Evolutionary conservation across 2,888 invertebrate species (phyloP).

Genomic region (Eupsilia transversa): DNA sequence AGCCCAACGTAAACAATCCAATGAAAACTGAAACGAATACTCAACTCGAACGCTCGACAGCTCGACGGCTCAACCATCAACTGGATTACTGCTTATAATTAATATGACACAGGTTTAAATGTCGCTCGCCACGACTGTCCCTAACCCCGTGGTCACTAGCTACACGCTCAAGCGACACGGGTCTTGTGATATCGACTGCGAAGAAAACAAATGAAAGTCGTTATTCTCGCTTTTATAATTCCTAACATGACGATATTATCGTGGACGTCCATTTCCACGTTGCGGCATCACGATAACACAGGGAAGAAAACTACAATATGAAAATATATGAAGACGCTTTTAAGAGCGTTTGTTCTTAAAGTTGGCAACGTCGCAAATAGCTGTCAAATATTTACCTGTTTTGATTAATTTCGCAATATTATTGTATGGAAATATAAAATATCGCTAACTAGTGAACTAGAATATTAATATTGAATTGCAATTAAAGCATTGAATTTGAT

Average conservation of each 20-base stretch:
- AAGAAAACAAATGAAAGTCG: not conserved
- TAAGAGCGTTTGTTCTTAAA: too few relatives aligned
- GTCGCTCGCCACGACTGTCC: not conserved
- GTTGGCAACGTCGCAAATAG: too few relatives aligned
- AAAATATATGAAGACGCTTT: not conserved
- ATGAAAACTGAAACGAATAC: slow-evolving; percentile 55
- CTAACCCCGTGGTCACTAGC: not conserved
- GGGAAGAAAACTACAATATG: not conserved
- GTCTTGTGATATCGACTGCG: not conserved
- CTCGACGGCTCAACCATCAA: slow-evolving; percentile 25
- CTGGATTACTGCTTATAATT: slow-evolving; percentile 52
- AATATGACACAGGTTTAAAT: slow-evolving; percentile 35
- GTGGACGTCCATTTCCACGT: not conserved
- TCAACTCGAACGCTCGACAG: slow-evolving; percentile 27
- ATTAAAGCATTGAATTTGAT: too few relatives aligned
- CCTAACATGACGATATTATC: not conserved
- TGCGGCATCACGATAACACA: not conserved
- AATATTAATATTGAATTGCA: too few relatives aligned
- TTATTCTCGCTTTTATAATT: not conserved
- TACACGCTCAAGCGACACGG: not conserved
- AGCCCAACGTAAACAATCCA: slow-evolving; percentile 51
- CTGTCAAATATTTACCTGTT: too few relatives aligned
- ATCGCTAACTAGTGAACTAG: too few relatives aligned
- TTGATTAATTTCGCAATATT: too few relatives aligned
- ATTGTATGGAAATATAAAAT: too few relatives aligned